These are phyloP conservation scores for Homarus gammarus DNA, from an alignment of 2,888 invertebrate genomes.

Conservation along the genomic window DNA sequence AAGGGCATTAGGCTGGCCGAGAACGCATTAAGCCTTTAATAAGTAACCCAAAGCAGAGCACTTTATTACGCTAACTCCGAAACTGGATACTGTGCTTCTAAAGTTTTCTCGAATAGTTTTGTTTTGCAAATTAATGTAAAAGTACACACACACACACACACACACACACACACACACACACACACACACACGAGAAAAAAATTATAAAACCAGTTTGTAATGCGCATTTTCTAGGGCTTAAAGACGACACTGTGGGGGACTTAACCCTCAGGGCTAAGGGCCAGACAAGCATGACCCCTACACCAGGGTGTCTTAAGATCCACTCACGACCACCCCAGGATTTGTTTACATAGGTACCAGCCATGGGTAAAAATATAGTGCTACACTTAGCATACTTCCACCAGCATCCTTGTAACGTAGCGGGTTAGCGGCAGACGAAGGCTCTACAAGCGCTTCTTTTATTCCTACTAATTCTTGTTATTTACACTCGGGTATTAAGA, in stretches of 20 bases:
- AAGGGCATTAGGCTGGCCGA: not conserved
- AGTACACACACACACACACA: too few species aligned
- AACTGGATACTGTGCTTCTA: constrained; percentile 15
- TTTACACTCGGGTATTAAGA: constrained; percentile 2
- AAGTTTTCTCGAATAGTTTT: constrained; percentile 38
- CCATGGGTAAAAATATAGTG: constrained; percentile 38
- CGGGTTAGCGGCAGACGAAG: not conserved
- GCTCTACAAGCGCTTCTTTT: not conserved
- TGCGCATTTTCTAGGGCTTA: constrained; percentile 50
- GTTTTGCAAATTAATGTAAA: constrained; percentile 54
- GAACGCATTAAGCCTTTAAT: constrained; percentile 5
- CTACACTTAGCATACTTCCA: constrained; percentile 48
- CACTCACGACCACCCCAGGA: not conserved
- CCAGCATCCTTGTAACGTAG: not conserved
- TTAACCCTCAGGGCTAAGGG: not conserved
- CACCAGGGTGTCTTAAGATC: not conserved
- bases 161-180: too few species aligned
- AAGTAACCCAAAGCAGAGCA: constrained; percentile 12
- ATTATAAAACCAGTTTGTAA: constrained; percentile 53
- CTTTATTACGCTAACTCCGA: constrained; percentile 13
- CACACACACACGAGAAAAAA: too few species aligned
- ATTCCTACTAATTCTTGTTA: not conserved
- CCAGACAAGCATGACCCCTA: not conserved
- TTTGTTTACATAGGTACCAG: constrained; percentile 39
- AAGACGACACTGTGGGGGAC: constrained; percentile 13